A percentile compares a stretch with the other conserved stretches of the same genome.
Evolutionary conservation across 2,113 vertebrate genomes (phyloP).

Genomic region (Zingel zingel): DNA sequence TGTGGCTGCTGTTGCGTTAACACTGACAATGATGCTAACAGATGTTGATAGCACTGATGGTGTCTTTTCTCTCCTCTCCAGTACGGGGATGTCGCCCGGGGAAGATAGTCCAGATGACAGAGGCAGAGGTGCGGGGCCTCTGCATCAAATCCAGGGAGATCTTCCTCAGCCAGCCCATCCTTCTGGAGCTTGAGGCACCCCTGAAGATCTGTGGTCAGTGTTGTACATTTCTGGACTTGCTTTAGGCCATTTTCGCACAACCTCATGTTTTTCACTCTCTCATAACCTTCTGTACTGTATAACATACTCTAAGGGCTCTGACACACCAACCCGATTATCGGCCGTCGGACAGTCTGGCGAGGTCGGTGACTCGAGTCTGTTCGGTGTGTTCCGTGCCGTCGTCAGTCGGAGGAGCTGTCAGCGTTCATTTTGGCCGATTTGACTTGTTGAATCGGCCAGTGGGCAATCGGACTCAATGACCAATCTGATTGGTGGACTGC

Average conservation of each 20-base stretch:
- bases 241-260: background rate
- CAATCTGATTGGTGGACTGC: too few species aligned
- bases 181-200: slow-evolving; percentile 79
- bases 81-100: slow-evolving; percentile 82
- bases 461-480: too few species aligned
- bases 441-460: too few species aligned
- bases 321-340: too few species aligned
- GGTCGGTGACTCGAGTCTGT: too few species aligned
- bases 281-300: background rate
- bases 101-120: slow-evolving; percentile 82
- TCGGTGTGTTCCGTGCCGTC: too few species aligned
- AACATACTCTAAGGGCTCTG: background rate
- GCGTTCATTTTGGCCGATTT: too few species aligned
- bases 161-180: slow-evolving; percentile 83
- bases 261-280: background rate
- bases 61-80: slow-evolving; percentile 49
- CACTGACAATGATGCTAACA: slow-evolving; percentile 16
- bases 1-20: background rate
- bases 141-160: slow-evolving; percentile 85
- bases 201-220: slow-evolving; percentile 83
- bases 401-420: too few species aligned
- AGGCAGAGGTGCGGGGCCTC: slow-evolving; percentile 75
- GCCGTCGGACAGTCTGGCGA: too few species aligned
- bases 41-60: background rate
- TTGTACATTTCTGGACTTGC: background rate